Percentiles rank a stretch among this genome's conserved stretches.
phyloP scores from a whole-genome alignment of 1,140 invertebrate genomes.

The Coelopa frigida region DNA sequence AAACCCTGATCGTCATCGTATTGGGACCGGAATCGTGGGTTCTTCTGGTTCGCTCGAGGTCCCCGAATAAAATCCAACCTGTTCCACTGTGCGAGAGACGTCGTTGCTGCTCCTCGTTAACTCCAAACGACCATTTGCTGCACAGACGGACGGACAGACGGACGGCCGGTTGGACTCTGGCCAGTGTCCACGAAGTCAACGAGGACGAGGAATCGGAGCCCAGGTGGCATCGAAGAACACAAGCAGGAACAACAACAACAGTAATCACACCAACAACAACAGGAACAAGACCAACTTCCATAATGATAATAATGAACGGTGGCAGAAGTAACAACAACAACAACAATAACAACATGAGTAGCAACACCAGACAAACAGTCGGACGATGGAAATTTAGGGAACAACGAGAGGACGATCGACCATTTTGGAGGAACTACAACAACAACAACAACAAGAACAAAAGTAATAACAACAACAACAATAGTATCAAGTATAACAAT shows the following conservation, averaged over 20 bases:
- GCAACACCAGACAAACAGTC: not conserved
- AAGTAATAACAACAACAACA: not conserved
- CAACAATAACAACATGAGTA: not conserved
- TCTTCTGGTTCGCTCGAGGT: too few species aligned
- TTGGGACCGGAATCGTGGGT: too few species aligned
- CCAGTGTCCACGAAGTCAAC: too few species aligned
- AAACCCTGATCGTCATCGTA: too few species aligned
- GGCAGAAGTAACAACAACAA: conserved; percentile 3
- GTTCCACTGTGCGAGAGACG: too few species aligned
- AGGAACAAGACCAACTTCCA: not conserved
- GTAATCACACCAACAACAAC: conserved; percentile 1
- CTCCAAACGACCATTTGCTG: too few species aligned
- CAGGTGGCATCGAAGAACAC: conserved; percentile 1
- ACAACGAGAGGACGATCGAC: conserved; percentile 7
- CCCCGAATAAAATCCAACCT: too few species aligned
- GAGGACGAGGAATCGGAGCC: not conserved
- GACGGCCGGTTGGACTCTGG: too few species aligned
- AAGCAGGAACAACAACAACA: conserved; percentile 2
- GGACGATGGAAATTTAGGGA: not conserved
- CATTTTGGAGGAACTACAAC: not conserved
- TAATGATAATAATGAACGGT: not conserved
- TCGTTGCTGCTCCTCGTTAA: too few species aligned
- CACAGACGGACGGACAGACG: too few species aligned
- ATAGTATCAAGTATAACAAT: not conserved
- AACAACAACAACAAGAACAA: not conserved